Evolutionary conservation across 1,140 invertebrate genomes (phyloP).

Genomic region (Orius laevigatus): DNA sequence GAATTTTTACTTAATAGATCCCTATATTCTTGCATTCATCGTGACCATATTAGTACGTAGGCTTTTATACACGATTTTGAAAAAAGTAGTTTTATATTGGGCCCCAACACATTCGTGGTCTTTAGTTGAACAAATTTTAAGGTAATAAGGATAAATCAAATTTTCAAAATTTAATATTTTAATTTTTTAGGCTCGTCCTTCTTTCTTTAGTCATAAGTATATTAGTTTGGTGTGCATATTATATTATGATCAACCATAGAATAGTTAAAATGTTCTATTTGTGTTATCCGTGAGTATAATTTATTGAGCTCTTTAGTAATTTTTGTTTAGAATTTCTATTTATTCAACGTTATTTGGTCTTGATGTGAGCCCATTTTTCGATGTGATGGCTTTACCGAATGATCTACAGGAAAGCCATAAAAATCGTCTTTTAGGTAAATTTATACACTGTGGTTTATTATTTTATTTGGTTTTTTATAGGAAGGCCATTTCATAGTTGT

Average conservation of each 20-base stretch:
- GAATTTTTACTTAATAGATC: constrained; percentile 92
- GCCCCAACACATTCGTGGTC: constrained; percentile 18
- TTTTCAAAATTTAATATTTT: constrained; percentile 13
- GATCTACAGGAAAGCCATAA: constrained; percentile 23
- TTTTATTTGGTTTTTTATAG: constrained; percentile 21
- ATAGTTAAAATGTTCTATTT: constrained; percentile 61
- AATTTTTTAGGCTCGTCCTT: constrained; percentile 36
- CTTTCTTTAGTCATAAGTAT: constrained; percentile 32
- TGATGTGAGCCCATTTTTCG: constrained; percentile 50
- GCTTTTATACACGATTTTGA: constrained; percentile 51
- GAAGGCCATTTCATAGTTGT: constrained; percentile 49
- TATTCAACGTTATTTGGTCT: constrained; percentile 75
- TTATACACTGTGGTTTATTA: background rate
- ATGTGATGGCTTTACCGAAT: constrained; percentile 24
- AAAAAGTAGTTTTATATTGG: constrained; percentile 20
- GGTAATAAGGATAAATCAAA: constrained; percentile 23
- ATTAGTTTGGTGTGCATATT: constrained; percentile 50
- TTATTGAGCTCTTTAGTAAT: background rate
- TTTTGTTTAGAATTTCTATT: constrained; percentile 44
- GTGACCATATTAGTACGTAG: constrained; percentile 58
- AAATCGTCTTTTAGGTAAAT: constrained; percentile 21
- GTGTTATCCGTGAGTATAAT: constrained; percentile 70
- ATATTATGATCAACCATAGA: constrained; percentile 51
- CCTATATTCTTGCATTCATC: constrained; percentile 68
- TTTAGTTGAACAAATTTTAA: constrained; percentile 27